Evolutionary conservation across 1,140 invertebrate genomes (phyloP), one percentile per base, ranked within the genome.

Genomic region (Drosophila serrata): DNA sequence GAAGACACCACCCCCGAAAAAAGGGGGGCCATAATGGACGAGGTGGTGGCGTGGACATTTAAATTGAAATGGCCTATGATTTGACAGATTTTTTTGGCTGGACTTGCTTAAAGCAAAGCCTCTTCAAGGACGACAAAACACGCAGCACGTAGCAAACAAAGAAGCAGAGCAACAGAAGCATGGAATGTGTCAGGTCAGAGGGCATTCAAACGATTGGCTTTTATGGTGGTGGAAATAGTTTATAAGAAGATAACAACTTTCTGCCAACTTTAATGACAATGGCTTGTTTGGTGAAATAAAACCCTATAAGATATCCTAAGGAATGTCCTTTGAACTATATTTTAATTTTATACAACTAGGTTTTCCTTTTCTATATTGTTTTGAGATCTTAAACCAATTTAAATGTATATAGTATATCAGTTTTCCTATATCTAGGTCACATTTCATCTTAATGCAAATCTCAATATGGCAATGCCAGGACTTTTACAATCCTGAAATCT

Each of bases 51-150:
- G 55, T 57, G 73, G 64, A 63, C 55, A 87, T 82, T 88, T 87
- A 84, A 82, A 75, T 68, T 88, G 84, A 82, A 87, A 87, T 75
- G 82, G 70, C 60, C 70, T 61, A 64, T 64, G 80, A 79, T 67
- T 88, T 82, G 46, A 60, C 75, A 67, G 65, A 72, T 68, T 73
- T 80, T 79, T 63, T 59, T 68, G 53, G 59, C 67, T 59, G 69
- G 45, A 61, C 59, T 60, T 63, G 70, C 39, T 68, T 76, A 57
- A 65, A 49, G 70, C 60, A 65, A 43, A 70, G 72, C 63, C 61
- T 60, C 53, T 31, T 68, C 74, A 68, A 77, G 74, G 74, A 77
- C 74, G 49, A 65, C 31, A 37, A 31, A 51, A 53, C 73, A 73
- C 69, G 67, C 67, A 72, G 51, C 69, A 73, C 69, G 69, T 59